phyloP scores from a whole-genome alignment of 2,888 invertebrate genomes.

The Pyrrhosoma nymphula region DNA sequence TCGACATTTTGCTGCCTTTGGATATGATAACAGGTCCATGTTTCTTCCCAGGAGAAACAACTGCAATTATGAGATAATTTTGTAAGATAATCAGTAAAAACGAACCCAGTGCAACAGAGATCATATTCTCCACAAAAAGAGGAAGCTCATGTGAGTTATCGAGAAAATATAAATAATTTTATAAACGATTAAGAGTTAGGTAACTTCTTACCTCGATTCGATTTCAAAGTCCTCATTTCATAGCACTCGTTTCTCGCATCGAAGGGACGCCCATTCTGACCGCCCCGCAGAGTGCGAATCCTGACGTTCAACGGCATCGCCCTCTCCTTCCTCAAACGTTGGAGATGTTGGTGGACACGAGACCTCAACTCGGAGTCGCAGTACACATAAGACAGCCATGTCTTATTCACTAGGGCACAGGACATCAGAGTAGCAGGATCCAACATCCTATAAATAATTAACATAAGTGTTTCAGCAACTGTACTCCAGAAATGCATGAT shows the following conservation, averaged over 20 bases:
- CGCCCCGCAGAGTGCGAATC: not conserved
- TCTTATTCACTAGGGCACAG: not conserved
- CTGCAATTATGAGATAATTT: not conserved
- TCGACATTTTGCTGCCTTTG: not conserved
- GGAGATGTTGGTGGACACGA: not conserved
- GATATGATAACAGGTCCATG: not conserved
- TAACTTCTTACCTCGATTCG: not conserved
- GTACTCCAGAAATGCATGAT: too few species aligned
- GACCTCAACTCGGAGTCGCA: not conserved
- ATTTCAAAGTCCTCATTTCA: not conserved
- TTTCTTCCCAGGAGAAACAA: not conserved
- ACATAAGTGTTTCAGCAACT: not conserved
- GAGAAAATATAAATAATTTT: too few species aligned
- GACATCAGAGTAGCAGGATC: conserved; percentile 9
- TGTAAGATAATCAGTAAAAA: too few species aligned
- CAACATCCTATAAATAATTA: not conserved
- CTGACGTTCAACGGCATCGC: not conserved
- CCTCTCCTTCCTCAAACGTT: not conserved
- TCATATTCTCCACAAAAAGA: too few species aligned
- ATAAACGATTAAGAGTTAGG: too few species aligned
- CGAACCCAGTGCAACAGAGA: too few species aligned
- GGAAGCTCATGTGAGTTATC: too few species aligned
- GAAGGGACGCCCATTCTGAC: not conserved
- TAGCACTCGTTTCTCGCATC: not conserved
- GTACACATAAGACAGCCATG: not conserved